Evolutionary conservation across 2,888 invertebrate genomes (phyloP).

Genomic region (Mythimna pallens): DNA sequence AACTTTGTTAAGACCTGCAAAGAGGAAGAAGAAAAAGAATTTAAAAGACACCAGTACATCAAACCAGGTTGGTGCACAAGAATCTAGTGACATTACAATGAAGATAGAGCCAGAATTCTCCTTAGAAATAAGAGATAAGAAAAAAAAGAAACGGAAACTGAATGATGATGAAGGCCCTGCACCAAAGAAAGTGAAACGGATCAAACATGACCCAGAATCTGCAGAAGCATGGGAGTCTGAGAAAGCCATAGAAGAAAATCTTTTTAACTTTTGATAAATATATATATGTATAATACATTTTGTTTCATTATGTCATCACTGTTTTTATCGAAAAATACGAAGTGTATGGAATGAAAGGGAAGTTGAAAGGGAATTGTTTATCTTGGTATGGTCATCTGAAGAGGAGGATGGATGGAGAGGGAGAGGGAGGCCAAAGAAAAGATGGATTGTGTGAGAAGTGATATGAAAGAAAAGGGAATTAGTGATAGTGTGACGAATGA

Average conservation of each 20-base stretch:
- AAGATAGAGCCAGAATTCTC: constrained; percentile 38
- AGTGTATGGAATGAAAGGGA: no score
- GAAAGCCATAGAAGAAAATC: constrained; percentile 83
- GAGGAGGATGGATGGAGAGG: no score
- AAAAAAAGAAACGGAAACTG: constrained; percentile 73
- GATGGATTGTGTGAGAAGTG: no score
- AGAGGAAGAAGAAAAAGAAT: constrained; percentile 61
- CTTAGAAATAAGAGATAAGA: constrained; percentile 60
- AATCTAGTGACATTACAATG: constrained; percentile 30
- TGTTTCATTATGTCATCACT: constrained; percentile 16
- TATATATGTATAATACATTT: background rate
- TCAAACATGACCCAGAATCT: constrained; percentile 73
- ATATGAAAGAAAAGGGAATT: no score
- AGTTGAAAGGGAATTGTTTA: no score
- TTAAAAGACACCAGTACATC: constrained; percentile 37
- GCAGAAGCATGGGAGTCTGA: constrained; percentile 83
- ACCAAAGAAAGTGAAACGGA: constrained; percentile 69
- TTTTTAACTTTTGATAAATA: constrained; percentile 80
- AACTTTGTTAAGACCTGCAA: constrained; percentile 13
- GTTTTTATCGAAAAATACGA: no score
- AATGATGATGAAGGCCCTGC: constrained; percentile 51
- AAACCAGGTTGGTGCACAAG: constrained; percentile 31
- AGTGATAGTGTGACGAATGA: no score
- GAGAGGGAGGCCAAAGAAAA: no score
- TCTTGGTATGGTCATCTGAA: no score